Evolutionary conservation across 2,888 invertebrate species (phyloP), one percentile per base, ranked within the genome.

Genomic region (Galerucella calmariensis): DNA sequence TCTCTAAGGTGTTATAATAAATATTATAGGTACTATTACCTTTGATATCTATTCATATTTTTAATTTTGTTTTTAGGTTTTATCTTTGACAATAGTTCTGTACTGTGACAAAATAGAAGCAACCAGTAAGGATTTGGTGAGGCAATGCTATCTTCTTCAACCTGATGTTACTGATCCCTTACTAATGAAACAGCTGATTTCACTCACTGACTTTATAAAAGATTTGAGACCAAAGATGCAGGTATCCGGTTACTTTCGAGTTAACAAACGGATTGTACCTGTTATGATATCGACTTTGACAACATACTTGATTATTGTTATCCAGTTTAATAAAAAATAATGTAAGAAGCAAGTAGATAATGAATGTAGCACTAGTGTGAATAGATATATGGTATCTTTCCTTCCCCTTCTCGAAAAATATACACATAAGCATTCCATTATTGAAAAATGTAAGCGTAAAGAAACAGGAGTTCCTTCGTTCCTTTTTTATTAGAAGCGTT

Each of bases 111-210:
- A 44, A 71, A 56, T 71, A 41, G 71, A 71, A 56, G 44, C 62
- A 24, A 44, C 53, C 24, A 71, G 71, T n/a, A 41, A 71, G 10
- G 65, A 71, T 20, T 27, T 71, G 44, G 24, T 71, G 11, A 65
- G 65, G n/a, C 65, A 65, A 27, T 71, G 71, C 20, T 71, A 71
- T n/a, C n/a, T 27, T 10, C 65, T 71, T 6, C 71, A 71, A 46
- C 65, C 71, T 20, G 65, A 71, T 27, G 65, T 71, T 56, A 71
- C 35, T n/a, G 71, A 71, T 56, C 71, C 71, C 14, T 51, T 71
- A 16, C 44, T 71, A n/a, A 41, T 71, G 71, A 63, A 65, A n/a
- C 46, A 71, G 12, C 59, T 71, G 20, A 14, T 71, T 24, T 41
- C 41, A 0, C 27, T 71, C 1, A 58, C 71, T n/a, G 46, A 65